Evolutionary conservation across 1,140 invertebrate genomes (phyloP), one percentile per base, ranked within the genome.

Genomic region (Maniola jurtina): DNA sequence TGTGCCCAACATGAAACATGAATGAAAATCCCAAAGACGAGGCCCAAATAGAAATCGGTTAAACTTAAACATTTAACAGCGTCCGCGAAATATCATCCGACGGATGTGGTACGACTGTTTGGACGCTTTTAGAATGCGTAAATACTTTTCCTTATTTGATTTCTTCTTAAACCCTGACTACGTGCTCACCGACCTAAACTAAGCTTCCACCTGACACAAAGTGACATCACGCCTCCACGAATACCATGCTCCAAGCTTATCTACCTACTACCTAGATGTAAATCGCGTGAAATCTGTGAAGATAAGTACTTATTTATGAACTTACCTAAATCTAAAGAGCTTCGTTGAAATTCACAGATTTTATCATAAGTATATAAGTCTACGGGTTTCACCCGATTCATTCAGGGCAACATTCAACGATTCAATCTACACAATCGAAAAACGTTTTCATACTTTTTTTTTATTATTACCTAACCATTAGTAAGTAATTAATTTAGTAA

Each of bases 141-240:
- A 56, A 73, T 64, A 64, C 64, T 71, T 76, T 76, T 71, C 69
- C 74, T 70, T 73, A 65, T 76, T 67, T 66, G 66, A 70, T 71
- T 68, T 70, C 61, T 68, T 73, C 62, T 60, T 68, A 67, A 71
- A 59, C 54, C 57, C 16, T 34, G 56, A 55, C 33, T 63, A 68
- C 64, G 68, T 71, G 63, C 62, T 71, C 35, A 40, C 62, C 60
- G 57, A 68, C 66, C 61, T 55, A 68, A 68, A 40, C 62, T 61
- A 48, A 45, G 58, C 50, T 42, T 61, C 69, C 55, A 69, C 64
- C 69, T 71, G 70, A 66, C 66, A 71, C 65, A 64, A 61, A 64
- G 73, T 82, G 78, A 82, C 74, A 77, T 80, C 75, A 74, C 61
- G 62, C 15, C 70, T 65, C 61, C 66, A 73, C 68, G 68, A 79